These are phyloP conservation scores for Sthenelais limicola DNA, from an alignment of 2,888 invertebrate species.

Conservation along the genomic window DNA sequence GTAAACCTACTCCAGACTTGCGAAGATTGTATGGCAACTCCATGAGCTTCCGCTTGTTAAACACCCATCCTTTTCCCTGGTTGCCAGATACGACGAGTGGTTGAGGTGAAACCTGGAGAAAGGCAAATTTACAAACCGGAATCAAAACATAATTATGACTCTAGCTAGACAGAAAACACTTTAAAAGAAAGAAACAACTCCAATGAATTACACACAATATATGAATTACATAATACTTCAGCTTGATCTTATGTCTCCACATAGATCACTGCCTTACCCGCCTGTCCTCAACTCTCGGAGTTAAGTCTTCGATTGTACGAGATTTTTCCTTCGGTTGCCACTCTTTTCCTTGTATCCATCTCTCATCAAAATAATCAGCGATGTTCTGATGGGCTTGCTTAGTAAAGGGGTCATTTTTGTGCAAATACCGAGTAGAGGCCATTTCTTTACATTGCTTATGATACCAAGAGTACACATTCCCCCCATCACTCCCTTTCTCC, in stretches of 20 bases:
- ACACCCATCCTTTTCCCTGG: background rate
- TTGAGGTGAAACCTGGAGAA: constrained; percentile 40
- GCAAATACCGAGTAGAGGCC: constrained; percentile 42
- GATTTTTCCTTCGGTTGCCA: constrained; percentile 15
- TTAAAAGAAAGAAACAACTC: background rate
- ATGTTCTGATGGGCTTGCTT: constrained; percentile 52
- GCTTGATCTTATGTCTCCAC: no score
- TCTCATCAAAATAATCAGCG: constrained; percentile 62
- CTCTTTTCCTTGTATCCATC: constrained; percentile 55
- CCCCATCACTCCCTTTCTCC: constrained; percentile 52
- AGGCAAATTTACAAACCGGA: background rate
- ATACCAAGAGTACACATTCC: constrained; percentile 51
- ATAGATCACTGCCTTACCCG: no score
- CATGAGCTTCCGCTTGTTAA: constrained; percentile 45
- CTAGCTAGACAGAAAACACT: background rate
- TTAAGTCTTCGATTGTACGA: background rate
- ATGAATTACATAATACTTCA: no score
- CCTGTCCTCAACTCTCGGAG: constrained; percentile 23
- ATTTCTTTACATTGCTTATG: constrained; percentile 47
- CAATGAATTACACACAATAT: background rate
- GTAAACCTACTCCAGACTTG: constrained; percentile 1
- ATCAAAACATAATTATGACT: background rate
- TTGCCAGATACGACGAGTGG: constrained; percentile 41
- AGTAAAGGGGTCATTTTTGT: background rate
- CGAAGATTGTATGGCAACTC: constrained; percentile 44